Base-by-base conservation (phyloP, 2,888 invertebrate genomes). In the Spisula solida region DNA sequence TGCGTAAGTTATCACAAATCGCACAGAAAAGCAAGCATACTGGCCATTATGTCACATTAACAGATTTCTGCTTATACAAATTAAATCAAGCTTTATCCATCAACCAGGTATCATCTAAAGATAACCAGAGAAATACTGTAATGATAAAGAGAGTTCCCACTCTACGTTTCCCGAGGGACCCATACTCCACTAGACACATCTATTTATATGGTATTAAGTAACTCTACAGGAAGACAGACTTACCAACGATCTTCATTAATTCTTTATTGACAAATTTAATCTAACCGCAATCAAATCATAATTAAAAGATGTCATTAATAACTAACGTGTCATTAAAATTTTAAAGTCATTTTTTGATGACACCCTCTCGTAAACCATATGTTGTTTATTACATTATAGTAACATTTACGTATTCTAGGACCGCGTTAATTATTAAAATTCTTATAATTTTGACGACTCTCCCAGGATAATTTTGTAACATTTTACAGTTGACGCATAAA, bases 1-100 rank as follows among this genome's bases (percentile, higher is more conserved):
- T 56, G 55, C 79, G 25, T 79, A 85, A 66, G 60, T 66, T 66
- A 66, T 66, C 60, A 25, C 25, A 75, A 75, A 75, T 75, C 12
- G 18, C 29, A 14, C 25, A 75, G 75, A 75, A 34, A 31, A 75
- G 29, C 31, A 75, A 75, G 75, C 75, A 75, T 16, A 31, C 16
- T 25, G 75, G 16, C 75, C 18, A 75, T 75, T 75, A 75, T 75
- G 75, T 31, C 75, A 75, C 75, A 34, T 31, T 31, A 14, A 75
- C 75, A 75, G 34, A 75, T 12, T 18, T 31, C 75, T 6, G 75
- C 34, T 31, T 75, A 75, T 75, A 75, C 75, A 75, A 75, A 75
- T 75, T 75, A 75, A 75, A 75, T 75, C 75, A 75, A 31, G 12
- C 31, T 34, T 75, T 75, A 75, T 75, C 75, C 16, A 34, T 34